Conservation (phyloP, 2,113 vertebrate species). For the Rhipidura dahli region DNA sequence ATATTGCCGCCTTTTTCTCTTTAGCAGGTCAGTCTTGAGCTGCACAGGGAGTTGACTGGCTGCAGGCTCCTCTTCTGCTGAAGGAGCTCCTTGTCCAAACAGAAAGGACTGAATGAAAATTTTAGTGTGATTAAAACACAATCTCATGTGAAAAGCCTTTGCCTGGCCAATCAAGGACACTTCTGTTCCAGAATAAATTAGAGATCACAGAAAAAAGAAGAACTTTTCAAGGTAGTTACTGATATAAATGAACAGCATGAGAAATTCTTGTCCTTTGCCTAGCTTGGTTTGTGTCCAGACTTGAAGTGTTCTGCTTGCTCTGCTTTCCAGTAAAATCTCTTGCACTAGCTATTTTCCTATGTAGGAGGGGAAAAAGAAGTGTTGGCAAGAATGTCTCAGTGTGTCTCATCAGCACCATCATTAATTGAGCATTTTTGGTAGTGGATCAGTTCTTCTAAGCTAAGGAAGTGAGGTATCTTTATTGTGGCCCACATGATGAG, state of each 20-base stretch:
- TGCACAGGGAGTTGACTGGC: not conserved
- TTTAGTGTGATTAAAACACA: not conserved
- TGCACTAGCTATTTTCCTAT: not conserved
- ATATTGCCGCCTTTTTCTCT: not conserved
- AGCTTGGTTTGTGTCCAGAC: not conserved
- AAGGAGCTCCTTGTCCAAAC: not conserved
- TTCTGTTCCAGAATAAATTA: not conserved
- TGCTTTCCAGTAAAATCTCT: not conserved
- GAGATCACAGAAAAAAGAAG: not conserved
- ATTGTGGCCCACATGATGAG: accelerated
- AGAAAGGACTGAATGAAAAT: not conserved
- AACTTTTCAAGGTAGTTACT: not conserved
- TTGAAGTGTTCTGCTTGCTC: not conserved
- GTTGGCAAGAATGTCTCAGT: not conserved
- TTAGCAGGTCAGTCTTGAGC: not conserved
- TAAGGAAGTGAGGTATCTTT: not conserved
- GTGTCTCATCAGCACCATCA: not conserved
- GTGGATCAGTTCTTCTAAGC: not conserved
- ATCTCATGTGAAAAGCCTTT: not conserved
- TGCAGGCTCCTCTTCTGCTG: not conserved
- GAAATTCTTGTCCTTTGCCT: not conserved
- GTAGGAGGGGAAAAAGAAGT: not conserved
- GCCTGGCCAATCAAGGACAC: not conserved
- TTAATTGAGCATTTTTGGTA: not conserved
- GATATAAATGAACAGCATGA: not conserved